phyloP scores from a whole-genome alignment of 2,797 vertebrate species.

The Mustela erminea region DNA sequence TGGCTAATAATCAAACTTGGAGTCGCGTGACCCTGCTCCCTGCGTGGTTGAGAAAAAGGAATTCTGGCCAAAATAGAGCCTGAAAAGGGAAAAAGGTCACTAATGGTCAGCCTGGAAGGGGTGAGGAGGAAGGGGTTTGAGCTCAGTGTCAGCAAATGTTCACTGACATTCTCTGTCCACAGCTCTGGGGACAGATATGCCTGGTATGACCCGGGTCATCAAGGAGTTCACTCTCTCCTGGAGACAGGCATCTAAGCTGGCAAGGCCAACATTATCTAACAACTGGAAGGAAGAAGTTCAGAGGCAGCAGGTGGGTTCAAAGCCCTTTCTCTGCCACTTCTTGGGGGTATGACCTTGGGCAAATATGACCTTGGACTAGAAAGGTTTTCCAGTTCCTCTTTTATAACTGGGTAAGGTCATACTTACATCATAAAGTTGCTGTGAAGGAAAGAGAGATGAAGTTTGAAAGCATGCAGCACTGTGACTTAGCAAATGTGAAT shows the following conservation, averaged over 20 bases:
- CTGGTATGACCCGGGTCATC: slow-evolving; percentile 4
- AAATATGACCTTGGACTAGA: not conserved
- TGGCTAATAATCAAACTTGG: not conserved
- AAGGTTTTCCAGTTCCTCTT: not conserved
- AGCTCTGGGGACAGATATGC: slow-evolving; percentile 32
- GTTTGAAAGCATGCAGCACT: not conserved
- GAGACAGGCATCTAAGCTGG: not conserved
- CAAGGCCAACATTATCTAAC: not conserved
- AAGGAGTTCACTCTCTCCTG: not conserved
- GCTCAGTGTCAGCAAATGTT: not conserved
- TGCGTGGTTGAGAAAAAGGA: not conserved
- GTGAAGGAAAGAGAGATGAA: not conserved
- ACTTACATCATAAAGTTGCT: not conserved
- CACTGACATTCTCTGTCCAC: slow-evolving; percentile 26
- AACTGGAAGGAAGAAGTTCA: not conserved
- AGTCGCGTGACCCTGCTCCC: not conserved
- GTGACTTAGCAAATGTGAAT: not conserved
- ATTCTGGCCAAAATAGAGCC: not conserved
- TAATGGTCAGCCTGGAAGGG: not conserved
- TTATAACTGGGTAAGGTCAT: not conserved
- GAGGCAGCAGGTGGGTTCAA: not conserved
- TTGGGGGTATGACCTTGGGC: not conserved
- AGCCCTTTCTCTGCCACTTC: not conserved
- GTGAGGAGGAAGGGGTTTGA: not conserved
- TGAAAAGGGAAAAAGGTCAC: not conserved